These are phyloP conservation scores for Aegotheles bennettii DNA, from an alignment of 2,113 vertebrate species.

Conservation along the genomic window DNA sequence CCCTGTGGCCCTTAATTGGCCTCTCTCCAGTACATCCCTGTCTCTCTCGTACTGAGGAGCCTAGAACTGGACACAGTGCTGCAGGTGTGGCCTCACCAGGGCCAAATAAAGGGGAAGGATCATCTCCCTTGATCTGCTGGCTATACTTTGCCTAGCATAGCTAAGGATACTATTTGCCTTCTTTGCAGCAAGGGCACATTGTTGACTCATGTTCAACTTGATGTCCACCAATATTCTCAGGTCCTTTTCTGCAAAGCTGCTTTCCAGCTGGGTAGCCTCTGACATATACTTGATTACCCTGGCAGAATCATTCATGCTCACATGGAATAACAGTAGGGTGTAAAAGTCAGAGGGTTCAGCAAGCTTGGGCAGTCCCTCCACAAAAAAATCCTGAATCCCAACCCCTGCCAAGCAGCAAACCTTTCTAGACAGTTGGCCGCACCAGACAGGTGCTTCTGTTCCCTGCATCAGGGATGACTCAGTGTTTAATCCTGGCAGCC, in stretches of 20 bases:
- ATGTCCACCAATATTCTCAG: neutral
- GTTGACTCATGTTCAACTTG: neutral
- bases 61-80: no score
- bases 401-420: neutral
- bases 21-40: no score
- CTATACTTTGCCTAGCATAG: no score
- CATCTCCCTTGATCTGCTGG: no score
- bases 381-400: neutral
- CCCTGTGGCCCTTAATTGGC: no score
- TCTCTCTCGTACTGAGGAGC: no score
- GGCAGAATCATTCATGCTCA: neutral
- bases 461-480: neutral
- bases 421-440: neutral
- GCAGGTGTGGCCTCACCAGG: no score
- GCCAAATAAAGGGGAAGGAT: no score
- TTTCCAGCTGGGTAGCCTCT: no score
- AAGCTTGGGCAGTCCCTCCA: neutral
- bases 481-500: neutral
- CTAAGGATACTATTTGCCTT: no score
- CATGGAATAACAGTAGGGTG: neutral
- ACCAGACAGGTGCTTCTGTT: neutral
- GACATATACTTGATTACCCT: neutral
- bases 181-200: no score
- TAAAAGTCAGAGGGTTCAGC: neutral
- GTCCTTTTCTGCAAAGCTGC: neutral